phyloP scores from a whole-genome alignment of 2,113 vertebrate genomes.

The Paradoxurus hermaphroditus region DNA sequence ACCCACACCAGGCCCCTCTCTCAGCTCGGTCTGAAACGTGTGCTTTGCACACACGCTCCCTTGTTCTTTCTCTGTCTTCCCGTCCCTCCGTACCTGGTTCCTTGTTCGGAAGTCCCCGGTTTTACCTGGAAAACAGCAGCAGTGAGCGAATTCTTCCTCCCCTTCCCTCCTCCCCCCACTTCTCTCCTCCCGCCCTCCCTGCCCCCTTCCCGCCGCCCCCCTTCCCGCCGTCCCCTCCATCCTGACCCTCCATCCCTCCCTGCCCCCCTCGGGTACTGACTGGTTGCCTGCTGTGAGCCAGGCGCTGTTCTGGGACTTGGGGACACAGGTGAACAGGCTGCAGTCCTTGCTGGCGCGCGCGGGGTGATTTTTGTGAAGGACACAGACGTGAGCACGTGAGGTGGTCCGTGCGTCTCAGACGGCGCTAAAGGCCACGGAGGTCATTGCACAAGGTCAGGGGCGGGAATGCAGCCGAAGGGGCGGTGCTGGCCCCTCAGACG shows the following conservation, averaged over 20 bases:
- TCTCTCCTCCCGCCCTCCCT: background rate
- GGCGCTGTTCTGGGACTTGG: background rate
- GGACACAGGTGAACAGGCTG: fast-evolving
- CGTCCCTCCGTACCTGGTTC: background rate
- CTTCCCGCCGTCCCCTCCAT: background rate
- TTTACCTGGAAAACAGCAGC: background rate
- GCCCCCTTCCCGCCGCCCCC: too few relatives aligned
- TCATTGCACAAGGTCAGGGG: background rate
- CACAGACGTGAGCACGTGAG: background rate
- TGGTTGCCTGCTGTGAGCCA: background rate
- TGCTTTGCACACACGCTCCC: background rate
- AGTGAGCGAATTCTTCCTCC: background rate
- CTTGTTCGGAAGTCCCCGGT: background rate
- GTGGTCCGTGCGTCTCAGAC: background rate
- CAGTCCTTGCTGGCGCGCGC: fast-evolving
- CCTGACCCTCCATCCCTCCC: background rate
- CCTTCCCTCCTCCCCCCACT: background rate
- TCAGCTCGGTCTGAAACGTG: background rate
- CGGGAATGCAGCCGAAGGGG: fast-evolving
- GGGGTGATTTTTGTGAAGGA: background rate
- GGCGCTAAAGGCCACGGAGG: background rate
- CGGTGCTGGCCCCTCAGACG: background rate
- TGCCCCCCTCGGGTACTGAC: background rate
- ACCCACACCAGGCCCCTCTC: background rate
- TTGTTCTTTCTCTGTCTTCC: background rate